Base-by-base conservation (phyloP, 2,797 vertebrate genomes). In the Lepilemur ruficaudatus region DNA sequence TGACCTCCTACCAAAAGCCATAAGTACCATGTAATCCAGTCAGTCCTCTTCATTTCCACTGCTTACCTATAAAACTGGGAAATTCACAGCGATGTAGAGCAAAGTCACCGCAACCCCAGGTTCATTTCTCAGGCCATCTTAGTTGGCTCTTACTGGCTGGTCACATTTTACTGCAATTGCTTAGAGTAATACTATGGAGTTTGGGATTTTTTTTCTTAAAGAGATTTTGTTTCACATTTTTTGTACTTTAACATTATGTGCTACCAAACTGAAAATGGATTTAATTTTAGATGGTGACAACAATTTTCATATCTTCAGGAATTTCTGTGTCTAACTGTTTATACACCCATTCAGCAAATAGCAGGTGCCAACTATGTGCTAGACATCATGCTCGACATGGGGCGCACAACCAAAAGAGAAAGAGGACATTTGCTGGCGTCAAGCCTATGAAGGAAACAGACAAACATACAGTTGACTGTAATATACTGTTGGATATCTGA, bases 171-270 rank as follows among this genome's bases (percentile, higher is more conserved):
- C 41, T 81, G 30, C 38, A 38, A 9, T 46, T 78, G 14, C 46
- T 82, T n/a, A 18, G 55, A 48, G 52, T n/a, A 72, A 57, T 70
- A 32, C 28, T 38, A 10, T 67, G 23, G 15, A 84, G 14, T 52
- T 61, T 70, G 85, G 28, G 57, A n/a, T 41, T 12, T 84, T 93
- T 61, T 94, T 84, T 43, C 63, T 59, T 87, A 35, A 75, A 78
- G 79, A 61, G 15, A 2, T 67, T 65, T 7, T 61, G 6, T 20
- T 73, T 43, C 22, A 70, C 32, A 22, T 23, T 38, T 87, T 90
- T 81, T 75, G 7, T 65, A 38, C 17, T 91, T 73, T 61, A 52
- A 46, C 18, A 67, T 63, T 85, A 61, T 61, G 76, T 96, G 41
- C 28, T 57, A 76, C 35, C 65, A 75, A 81, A 88, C 57, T 84